A percentile compares a stretch with the other conserved stretches of the same genome.
These are phyloP conservation scores for Dilophus febrilis DNA, from an alignment of 2,888 invertebrate genomes.

Conservation along the genomic window DNA sequence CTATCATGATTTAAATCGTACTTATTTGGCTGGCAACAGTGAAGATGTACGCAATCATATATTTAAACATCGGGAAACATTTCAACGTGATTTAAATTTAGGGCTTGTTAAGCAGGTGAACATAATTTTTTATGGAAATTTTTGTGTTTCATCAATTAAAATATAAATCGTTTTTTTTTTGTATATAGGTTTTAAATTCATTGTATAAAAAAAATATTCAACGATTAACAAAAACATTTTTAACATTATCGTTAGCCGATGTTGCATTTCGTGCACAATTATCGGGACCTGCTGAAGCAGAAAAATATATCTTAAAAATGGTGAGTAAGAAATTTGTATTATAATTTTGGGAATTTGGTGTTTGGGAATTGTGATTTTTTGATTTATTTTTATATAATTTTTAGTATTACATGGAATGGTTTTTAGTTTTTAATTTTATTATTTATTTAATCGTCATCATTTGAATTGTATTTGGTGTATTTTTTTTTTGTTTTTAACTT, in stretches of 20 bases:
- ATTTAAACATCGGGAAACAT: conserved; percentile 65
- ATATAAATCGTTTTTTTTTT: conserved; percentile 4
- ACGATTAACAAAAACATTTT: conserved; percentile 84
- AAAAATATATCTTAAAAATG: conserved; percentile 88
- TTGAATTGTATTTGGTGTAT: too few relatives aligned
- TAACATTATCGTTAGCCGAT: conserved; percentile 75
- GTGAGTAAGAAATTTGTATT: too few relatives aligned
- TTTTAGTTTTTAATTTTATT: too few relatives aligned
- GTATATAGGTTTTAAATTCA: conserved; percentile 64
- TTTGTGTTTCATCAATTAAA: background rate
- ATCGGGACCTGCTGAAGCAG: conserved; percentile 70
- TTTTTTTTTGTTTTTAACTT: too few relatives aligned
- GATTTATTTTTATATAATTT: too few relatives aligned
- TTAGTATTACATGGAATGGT: too few relatives aligned
- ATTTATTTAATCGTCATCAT: too few relatives aligned
- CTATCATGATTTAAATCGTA: conserved; percentile 73
- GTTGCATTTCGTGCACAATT: conserved; percentile 81
- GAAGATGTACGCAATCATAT: conserved; percentile 49
- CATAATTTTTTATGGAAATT: conserved; percentile 1
- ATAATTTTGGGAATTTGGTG: too few relatives aligned
- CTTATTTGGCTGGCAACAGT: conserved; percentile 60
- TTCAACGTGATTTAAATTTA: conserved; percentile 59
- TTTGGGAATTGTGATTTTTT: too few relatives aligned
- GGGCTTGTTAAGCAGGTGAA: conserved; percentile 56
- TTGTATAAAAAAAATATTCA: conserved; percentile 94